Evolutionary conservation across 2,797 vertebrate genomes (phyloP).

Genomic region (Sebastolobus altivelis): DNA sequence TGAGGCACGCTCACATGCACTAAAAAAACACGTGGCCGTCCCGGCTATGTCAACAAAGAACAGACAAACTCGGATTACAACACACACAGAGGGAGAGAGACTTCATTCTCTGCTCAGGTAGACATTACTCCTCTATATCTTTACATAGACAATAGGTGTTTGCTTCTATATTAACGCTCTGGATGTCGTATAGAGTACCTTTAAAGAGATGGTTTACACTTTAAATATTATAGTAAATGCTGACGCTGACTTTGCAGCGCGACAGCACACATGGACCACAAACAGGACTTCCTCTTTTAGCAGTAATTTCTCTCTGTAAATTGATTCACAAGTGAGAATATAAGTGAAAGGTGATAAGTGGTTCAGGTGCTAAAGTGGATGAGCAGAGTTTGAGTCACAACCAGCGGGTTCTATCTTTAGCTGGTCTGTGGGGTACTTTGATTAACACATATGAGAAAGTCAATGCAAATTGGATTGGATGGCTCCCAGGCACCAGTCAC

Average conservation of each 20-base stretch:
- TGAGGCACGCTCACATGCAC: too few species aligned
- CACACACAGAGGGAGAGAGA: too few species aligned
- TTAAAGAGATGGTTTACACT: neutral
- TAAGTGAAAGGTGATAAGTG: slow-evolving; percentile 53
- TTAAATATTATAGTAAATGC: neutral
- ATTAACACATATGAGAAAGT: slow-evolving; percentile 66
- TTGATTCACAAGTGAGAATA: slow-evolving; percentile 38
- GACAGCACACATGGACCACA: neutral
- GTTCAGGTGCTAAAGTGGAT: slow-evolving; percentile 52
- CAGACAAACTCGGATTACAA: too few species aligned
- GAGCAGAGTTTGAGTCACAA: slow-evolving; percentile 70
- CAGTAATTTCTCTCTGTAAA: slow-evolving; percentile 5
- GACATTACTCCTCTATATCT: too few species aligned
- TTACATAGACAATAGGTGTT: too few species aligned
- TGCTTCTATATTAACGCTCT: too few species aligned
- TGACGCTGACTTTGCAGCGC: neutral
- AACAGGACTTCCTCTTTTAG: neutral
- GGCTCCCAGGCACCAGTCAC: slow-evolving; percentile 25
- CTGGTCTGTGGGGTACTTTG: slow-evolving; percentile 32
- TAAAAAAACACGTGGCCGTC: too few species aligned
- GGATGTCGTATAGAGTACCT: too few species aligned
- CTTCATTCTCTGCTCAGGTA: too few species aligned
- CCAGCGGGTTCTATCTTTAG: slow-evolving; percentile 67
- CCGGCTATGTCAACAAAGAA: too few species aligned
- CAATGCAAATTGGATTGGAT: slow-evolving; percentile 56